Conservation (phyloP, 1,140 invertebrate species). For the Drosophila rhopaloa region DNA sequence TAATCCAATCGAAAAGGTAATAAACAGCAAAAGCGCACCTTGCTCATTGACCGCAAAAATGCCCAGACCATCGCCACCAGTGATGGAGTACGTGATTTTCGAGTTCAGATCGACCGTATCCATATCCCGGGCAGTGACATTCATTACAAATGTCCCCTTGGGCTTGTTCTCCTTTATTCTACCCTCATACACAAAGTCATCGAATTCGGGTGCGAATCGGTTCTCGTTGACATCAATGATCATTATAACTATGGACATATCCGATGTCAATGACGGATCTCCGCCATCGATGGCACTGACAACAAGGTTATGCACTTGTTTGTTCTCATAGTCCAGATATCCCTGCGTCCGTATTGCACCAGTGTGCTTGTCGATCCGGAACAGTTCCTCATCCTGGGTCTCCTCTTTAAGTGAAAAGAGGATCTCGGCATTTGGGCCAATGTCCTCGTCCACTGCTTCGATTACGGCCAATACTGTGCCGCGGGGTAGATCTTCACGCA, state of each 20-base stretch:
- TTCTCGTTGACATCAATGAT: constrained; percentile 98
- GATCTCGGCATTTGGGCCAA: constrained; percentile 91
- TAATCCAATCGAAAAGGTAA: background rate
- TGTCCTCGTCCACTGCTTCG: constrained; percentile 94
- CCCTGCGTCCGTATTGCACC: constrained; percentile 92
- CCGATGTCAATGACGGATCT: constrained; percentile 89
- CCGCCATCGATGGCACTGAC: constrained; percentile 93
- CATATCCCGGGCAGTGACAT: constrained; percentile 91
- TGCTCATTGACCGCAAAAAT: constrained; percentile 95
- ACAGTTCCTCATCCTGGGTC: constrained; percentile 85
- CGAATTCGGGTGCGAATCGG: constrained; percentile 92
- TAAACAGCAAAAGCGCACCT: constrained; percentile 87
- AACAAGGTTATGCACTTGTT: constrained; percentile 94
- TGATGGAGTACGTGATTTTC: constrained; percentile 93
- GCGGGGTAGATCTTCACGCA: constrained; percentile 95
- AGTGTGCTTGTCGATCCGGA: constrained; percentile 92
- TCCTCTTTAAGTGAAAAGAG: constrained; percentile 90
- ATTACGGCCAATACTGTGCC: constrained; percentile 94
- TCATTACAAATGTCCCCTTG: constrained; percentile 90
- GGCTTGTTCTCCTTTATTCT: constrained; percentile 91
- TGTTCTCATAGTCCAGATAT: constrained; percentile 93
- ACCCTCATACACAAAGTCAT: constrained; percentile 91
- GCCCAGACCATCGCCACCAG: constrained; percentile 95
- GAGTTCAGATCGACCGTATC: constrained; percentile 92
- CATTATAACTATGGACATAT: constrained; percentile 92